Percentiles rank a stretch among this genome's conserved stretches.
Evolutionary conservation across 35 echinoderm and acorn worm genomes (phyloP).

Genomic region (Eucidaris tribuloides): DNA sequence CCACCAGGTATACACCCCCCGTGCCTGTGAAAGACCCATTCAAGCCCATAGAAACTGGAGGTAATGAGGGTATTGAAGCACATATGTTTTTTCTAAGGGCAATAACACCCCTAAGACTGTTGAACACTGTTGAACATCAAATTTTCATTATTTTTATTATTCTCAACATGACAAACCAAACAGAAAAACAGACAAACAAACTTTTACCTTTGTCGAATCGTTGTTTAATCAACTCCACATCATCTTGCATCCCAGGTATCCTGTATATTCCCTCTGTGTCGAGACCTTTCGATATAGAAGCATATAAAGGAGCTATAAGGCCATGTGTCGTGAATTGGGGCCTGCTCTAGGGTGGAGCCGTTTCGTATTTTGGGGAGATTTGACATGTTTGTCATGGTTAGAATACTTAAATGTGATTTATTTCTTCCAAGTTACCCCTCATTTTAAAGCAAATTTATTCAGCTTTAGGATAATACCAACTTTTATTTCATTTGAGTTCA

Average conservation of each 20-base stretch:
- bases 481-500: no score
- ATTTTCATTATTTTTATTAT: no score
- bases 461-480: not conserved
- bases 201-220: constrained; percentile 98
- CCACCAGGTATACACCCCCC: no score
- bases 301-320: not conserved
- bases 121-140: no score
- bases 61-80: no score
- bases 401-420: not conserved
- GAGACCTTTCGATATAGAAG: constrained; percentile 55
- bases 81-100: no score
- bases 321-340: not conserved
- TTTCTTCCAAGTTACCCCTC: not conserved
- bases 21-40: no score
- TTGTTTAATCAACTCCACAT: constrained; percentile 81
- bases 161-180: no score
- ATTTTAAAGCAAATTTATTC: not conserved
- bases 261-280: constrained; percentile 81
- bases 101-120: no score
- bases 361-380: not conserved
- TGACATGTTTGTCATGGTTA: not conserved
- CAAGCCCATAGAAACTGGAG: no score
- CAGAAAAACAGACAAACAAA: no score
- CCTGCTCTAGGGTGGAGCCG: not conserved
- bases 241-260: constrained; percentile 89